Conservation (phyloP, 2,888 invertebrate genomes). For the Volucella bombylans region DNA sequence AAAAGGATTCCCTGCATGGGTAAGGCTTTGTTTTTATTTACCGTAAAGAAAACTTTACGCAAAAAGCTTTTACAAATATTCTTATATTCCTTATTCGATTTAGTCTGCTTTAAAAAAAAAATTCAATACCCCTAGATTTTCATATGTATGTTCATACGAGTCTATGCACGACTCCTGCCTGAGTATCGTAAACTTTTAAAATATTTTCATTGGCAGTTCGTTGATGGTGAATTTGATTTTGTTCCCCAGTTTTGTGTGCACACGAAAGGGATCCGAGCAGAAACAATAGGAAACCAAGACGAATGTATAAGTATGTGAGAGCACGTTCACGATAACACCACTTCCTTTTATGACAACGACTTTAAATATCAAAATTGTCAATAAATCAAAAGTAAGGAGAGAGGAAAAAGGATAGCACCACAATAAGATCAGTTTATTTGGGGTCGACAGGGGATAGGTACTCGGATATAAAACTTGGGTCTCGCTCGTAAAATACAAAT, state of each 20-base stretch:
- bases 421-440: conserved; percentile 14
- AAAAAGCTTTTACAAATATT: conserved; percentile 54
- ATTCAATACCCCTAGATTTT: too few relatives aligned
- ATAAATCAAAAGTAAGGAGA: conserved; percentile 39
- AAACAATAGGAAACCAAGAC: conserved; percentile 22
- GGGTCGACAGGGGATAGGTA: not conserved
- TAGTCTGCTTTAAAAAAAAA: not conserved
- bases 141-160: too few relatives aligned
- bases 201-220: conserved; percentile 21
- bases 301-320: conserved; percentile 33
- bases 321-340: conserved; percentile 38
- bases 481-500: conserved; percentile 7
- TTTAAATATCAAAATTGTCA: conserved; percentile 53
- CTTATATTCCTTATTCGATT: conserved; percentile 12
- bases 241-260: not conserved
- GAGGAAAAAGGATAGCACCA: conserved; percentile 5
- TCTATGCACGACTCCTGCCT: conserved; percentile 35
- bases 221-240: not conserved
- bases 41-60: conserved; percentile 35
- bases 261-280: conserved; percentile 13
- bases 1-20: conserved; percentile 45
- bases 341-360: conserved; percentile 44
- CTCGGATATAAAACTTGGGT: conserved; percentile 3
- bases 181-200: conserved; percentile 42
- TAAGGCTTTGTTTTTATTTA: conserved; percentile 40